Conservation (phyloP, 2,113 vertebrate species). For the Scytalopus superciliaris region DNA sequence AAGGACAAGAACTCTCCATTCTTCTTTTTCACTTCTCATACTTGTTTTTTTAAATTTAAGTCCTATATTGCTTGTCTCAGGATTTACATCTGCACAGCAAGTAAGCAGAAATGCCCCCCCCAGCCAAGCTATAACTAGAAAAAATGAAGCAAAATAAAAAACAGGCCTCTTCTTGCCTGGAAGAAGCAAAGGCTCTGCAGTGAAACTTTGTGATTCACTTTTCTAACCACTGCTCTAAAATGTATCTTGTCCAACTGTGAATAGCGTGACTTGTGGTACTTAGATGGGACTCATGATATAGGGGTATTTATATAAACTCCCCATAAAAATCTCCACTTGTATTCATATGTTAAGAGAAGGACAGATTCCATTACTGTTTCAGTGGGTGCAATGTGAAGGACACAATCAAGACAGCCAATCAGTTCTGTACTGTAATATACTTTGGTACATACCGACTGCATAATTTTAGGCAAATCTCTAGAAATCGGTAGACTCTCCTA, state of each 20-base stretch:
- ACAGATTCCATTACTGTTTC: background rate
- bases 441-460: background rate
- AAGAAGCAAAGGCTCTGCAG: background rate
- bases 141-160: slow-evolving; percentile 24
- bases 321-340: background rate
- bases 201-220: background rate
- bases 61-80: background rate
- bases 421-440: background rate
- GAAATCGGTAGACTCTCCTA: background rate
- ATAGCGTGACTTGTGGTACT: background rate
- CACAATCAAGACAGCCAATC: background rate
- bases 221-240: background rate
- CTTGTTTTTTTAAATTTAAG: background rate
- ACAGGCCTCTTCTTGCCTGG: background rate
- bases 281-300: background rate
- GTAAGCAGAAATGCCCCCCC: background rate
- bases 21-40: background rate
- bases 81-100: background rate
- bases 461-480: background rate
- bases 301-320: background rate
- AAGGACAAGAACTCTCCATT: background rate
- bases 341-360: background rate
- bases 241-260: background rate
- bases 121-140: background rate
- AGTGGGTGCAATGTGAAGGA: background rate